phyloP scores from a whole-genome alignment of 2,797 vertebrate species.

The Hyperoplus immaculatus region DNA sequence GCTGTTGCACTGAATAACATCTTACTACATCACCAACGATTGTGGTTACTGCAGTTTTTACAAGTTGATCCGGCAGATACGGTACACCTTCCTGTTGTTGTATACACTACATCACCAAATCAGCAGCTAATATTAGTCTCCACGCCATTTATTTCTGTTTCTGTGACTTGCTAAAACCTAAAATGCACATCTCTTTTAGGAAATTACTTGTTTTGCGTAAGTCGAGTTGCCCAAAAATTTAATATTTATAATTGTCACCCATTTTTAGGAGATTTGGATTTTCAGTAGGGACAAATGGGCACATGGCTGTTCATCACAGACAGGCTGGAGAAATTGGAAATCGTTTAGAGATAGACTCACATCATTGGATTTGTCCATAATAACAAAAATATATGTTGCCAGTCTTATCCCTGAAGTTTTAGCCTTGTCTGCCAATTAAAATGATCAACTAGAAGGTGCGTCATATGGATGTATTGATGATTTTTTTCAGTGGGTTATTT shows the following conservation, averaged over 20 bases:
- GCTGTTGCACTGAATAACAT: neutral
- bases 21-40: neutral
- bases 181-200: neutral
- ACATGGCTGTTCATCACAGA: neutral
- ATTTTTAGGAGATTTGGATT: constrained; percentile 4
- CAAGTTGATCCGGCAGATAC: neutral
- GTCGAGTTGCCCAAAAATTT: too few relatives aligned
- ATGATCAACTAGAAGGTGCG: neutral
- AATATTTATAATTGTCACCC: neutral
- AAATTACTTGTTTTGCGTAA: neutral
- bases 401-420: neutral
- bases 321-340: constrained; percentile 8
- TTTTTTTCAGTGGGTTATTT: neutral
- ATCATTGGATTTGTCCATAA: neutral
- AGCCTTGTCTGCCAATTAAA: constrained; percentile 1
- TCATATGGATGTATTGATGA: constrained; percentile 8
- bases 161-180: neutral
- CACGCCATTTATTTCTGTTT: neutral
- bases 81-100: neutral
- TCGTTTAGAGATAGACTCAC: neutral
- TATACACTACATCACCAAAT: neutral
- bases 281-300: neutral
- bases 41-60: neutral
- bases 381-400: neutral
- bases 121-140: neutral